Percentiles rank a stretch among this genome's conserved stretches.
Conservation (phyloP, 2,888 invertebrate species). For the Rhyacophila evoluta region DNA sequence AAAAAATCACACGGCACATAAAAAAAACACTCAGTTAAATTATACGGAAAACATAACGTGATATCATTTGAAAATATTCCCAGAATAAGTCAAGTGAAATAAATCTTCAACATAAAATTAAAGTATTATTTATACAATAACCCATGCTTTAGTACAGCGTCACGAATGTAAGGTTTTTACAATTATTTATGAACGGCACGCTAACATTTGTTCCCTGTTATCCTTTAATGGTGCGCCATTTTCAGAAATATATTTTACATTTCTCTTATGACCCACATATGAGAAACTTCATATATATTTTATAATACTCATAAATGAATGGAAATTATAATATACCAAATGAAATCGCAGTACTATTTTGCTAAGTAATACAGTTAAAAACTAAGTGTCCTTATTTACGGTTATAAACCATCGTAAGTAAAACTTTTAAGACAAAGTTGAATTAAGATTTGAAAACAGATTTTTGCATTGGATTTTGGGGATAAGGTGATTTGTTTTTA, state of each 20-base stretch:
- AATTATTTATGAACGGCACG: background rate
- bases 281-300: too few relatives aligned
- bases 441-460: too few relatives aligned
- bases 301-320: too few relatives aligned
- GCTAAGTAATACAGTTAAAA: too few relatives aligned
- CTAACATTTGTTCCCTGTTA: background rate
- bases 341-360: too few relatives aligned
- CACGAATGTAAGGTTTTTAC: slow-evolving; percentile 10
- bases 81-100: background rate
- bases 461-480: too few relatives aligned
- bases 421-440: too few relatives aligned
- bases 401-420: too few relatives aligned
- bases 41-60: background rate
- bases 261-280: background rate
- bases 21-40: background rate
- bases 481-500: too few relatives aligned
- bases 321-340: too few relatives aligned
- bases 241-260: background rate
- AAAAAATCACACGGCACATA: background rate
- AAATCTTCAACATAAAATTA: slow-evolving; percentile 6
- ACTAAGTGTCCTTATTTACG: too few relatives aligned
- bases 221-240: background rate
- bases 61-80: background rate
- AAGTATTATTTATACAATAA: background rate
- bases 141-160: background rate